Evolutionary conservation across 2,888 invertebrate species (phyloP), one percentile per base, ranked within the genome.

Genomic region (Phrixothrix hirtus): DNA sequence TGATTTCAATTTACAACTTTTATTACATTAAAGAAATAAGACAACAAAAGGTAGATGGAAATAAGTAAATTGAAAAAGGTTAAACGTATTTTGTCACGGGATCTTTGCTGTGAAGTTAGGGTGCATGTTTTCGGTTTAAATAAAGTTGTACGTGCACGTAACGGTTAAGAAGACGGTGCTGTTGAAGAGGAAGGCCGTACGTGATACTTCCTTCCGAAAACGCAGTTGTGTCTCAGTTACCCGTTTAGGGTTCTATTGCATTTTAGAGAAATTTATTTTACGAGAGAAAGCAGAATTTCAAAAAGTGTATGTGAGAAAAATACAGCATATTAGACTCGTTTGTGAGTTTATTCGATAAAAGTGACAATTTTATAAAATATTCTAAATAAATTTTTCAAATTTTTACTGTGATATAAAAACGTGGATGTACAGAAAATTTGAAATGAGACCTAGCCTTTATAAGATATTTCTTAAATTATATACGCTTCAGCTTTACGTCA

Each of bases 111-210:
- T 46, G 38, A 37, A 38, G 51, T 52, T 27, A 38, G 59, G 61
- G 36, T 47, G 53, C 60, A 59, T 61, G 66, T 62, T 62, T 63
- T 60, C 61, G 61, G 63, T 63, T 65, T 66, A 65, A 66, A 67
- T 67, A 67, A 65, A 67, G 67, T 65, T 63, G 64, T 65, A 66
- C 65, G 65, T 65, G 65, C 64, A 62, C 55, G 59, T 64, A 51
- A 52, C 47, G 38, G 46, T 37, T 47, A 55, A 46, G 52, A 41
- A 44, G 55, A 52, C 48, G 56, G 45, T 32, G 52, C 44, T 48
- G 26, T 13, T 34, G 47, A 35, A 39, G 36, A 43, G 44, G 43
- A 36, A 54, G 37, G 42, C 34, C 34, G 52, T 56, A 56, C 56
- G 56, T 56, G 56, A 56, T 52, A 52, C 45, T 48, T 56, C 44